Percentiles rank a stretch among this genome's conserved stretches.
These are phyloP conservation scores for Sinelater perroti DNA, from an alignment of 2,888 invertebrate species.

Conservation along the genomic window DNA sequence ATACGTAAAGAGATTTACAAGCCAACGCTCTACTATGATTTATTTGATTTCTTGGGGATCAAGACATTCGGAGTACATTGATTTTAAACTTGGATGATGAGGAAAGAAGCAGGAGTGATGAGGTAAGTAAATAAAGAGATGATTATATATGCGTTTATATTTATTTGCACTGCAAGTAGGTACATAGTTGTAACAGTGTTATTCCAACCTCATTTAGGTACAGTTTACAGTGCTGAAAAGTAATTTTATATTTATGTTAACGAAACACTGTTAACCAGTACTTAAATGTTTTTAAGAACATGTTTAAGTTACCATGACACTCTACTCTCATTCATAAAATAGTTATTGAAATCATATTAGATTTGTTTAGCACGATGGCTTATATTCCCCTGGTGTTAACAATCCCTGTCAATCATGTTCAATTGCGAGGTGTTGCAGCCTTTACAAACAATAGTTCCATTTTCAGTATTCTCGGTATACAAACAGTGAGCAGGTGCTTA, in stretches of 20 bases:
- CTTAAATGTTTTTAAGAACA: too few relatives aligned
- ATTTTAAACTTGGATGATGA: constrained; percentile 24
- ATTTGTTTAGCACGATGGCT: constrained; percentile 14
- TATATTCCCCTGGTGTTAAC: constrained; percentile 36
- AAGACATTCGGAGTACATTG: constrained; percentile 7
- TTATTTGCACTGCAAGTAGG: too few relatives aligned
- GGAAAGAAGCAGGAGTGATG: constrained; percentile 15
- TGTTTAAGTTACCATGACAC: constrained; percentile 35
- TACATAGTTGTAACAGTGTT: too few relatives aligned
- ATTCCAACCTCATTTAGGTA: too few relatives aligned
- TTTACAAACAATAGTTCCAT: constrained; percentile 23
- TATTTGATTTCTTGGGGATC: constrained; percentile 34
- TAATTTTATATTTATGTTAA: too few relatives aligned
- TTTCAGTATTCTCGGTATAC: constrained; percentile 35
- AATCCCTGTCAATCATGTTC: constrained; percentile 33
- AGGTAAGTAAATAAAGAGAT: too few relatives aligned
- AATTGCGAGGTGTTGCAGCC: constrained; percentile 31
- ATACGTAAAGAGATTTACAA: constrained; percentile 2
- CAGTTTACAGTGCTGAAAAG: too few relatives aligned
- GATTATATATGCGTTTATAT: too few relatives aligned
- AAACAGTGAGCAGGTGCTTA: constrained; percentile 31
- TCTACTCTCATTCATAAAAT: constrained; percentile 33
- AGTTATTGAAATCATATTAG: constrained; percentile 31
- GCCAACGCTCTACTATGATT: constrained; percentile 37
- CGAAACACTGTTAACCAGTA: too few relatives aligned